Evolutionary conservation across 1,140 invertebrate species (phyloP), one percentile per base, ranked within the genome.

Genomic region (Drosophila ananassae): DNA sequence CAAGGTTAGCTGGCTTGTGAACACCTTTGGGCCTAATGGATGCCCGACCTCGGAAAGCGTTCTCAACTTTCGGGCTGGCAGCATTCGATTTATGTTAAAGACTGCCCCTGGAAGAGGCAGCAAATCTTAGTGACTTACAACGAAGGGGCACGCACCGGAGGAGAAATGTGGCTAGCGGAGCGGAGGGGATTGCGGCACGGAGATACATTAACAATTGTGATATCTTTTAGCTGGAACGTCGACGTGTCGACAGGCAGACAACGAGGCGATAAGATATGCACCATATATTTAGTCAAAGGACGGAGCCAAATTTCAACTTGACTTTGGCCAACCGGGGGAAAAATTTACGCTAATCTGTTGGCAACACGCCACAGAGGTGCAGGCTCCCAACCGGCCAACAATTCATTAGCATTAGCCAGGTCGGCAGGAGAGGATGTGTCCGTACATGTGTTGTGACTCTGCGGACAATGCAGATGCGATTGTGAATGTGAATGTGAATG

Each of bases 211-310:
- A 47, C 72, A 81, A 77, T 75, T 79, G 74, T 79, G 66, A 83
- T 87, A 87, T 87, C 83, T 79, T 51, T 73, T 62, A 50, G 84
- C 62, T 56, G 57, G 67, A 37, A 37, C 12, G 82, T 89, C 79
- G 83, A 87, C 58, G 83, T 87, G 83, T 83, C 83, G 83, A 89
- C 83, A 89, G 83, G 58, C 72, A 63, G 71, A 74, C 72, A 74
- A 57, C 72, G 41, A 41, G 47, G 79, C 83, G 83, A 87, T 87
- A 85, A 85, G 82, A 85, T 85, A 85, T 77, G 74, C 69, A 58
- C 61, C 79, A 76, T 87, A 82, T 87, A 87, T 87, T 83, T 82
- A 73, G 79, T 66, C 82, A 82, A 72, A 78, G 48, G 63, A 44
- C 37, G 50, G 46, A 50, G 60, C 59, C 72, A 58, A 57, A 56